Evolutionary conservation across 1,140 invertebrate species (phyloP), one percentile per base, ranked within the genome.

Genomic region (Agrypnia vestita): DNA sequence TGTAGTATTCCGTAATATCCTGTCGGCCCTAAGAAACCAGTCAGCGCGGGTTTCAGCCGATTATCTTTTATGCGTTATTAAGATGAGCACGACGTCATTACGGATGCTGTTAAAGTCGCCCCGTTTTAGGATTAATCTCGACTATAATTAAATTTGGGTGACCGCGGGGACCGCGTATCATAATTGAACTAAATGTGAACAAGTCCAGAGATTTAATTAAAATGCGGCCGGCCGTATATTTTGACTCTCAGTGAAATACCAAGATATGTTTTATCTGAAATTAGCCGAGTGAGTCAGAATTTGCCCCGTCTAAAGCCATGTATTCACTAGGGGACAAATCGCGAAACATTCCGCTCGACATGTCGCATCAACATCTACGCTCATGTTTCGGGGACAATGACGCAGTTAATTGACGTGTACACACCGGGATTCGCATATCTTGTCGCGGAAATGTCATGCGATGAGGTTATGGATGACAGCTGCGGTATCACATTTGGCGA

Each of bases 21-120:
- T 13, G 61, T 64, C 35, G 61, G 35, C 19, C 4, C 19, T n/a
- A 64, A 15, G n/a, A 25, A 43, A 64, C 19, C 19, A 12, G 19
- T 19, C 61, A 64, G 19, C 19, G n/a, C 35, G n/a, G n/a, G n/a
- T n/a, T n/a, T n/a, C n/a, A n/a, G n/a, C 35, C 61, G 61, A 64
- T 64, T 64, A 64, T 64, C 19, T 64, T 43, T 43, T n/a, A 64
- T 35, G 21, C 21, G 55, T 59, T 59, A 19, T 19, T 19, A 64
- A 64, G 25, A 64, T 59, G 25, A 51, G 49, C 49, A 3, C 25
- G 49, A 15, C 11, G 49, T 13, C n/a, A 43, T 64, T 43, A 64
- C n/a, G 12, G 61, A 64, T 25, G 61, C 61, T 64, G 61, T 64
- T 59, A 64, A 64, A 64, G 35, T 43, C 19, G 25, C n/a, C 19